Evolutionary conservation across 2,797 vertebrate species (phyloP).

Genomic region (Syngnathus rostellatus): DNA sequence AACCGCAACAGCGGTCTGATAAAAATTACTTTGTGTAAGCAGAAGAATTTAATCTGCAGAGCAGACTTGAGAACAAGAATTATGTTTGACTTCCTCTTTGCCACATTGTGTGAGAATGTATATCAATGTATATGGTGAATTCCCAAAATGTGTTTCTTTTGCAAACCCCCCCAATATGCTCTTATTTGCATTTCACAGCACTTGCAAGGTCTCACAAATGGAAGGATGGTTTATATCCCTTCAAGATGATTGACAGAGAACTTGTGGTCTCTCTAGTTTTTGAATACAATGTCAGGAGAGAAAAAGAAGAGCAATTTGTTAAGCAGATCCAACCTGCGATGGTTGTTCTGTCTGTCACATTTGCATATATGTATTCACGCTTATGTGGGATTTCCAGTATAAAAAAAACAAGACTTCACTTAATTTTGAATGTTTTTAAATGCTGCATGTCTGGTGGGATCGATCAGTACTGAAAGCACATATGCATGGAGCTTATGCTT

Average conservation of each 20-base stretch:
- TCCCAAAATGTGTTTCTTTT: constrained; percentile 25
- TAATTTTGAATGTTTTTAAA: constrained; percentile 56
- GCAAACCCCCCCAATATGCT: constrained; percentile 32
- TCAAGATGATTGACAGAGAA: background rate
- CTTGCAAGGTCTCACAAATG: constrained; percentile 33
- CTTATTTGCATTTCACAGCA: constrained; percentile 36
- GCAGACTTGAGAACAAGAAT: constrained; percentile 24
- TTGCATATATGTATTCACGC: constrained; percentile 33
- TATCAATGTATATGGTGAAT: constrained; percentile 46
- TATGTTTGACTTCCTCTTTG: constrained; percentile 39
- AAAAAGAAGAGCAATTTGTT: constrained; percentile 39
- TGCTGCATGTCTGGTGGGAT: constrained; percentile 55
- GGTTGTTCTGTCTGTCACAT: constrained; percentile 28
- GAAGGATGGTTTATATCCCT: constrained; percentile 15
- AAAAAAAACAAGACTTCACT: constrained; percentile 23
- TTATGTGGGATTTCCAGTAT: constrained; percentile 48
- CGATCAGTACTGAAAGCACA: constrained; percentile 34
- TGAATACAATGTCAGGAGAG: constrained; percentile 17
- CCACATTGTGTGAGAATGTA: constrained; percentile 50
- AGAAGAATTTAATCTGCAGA: constrained; percentile 32
- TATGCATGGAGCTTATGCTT: constrained; percentile 58
- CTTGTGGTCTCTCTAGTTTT: constrained; percentile 7
- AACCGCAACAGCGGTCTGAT: constrained; percentile 19
- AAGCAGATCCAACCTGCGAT: constrained; percentile 16
- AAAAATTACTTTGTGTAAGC: constrained; percentile 30